Evolutionary conservation across 2,113 vertebrate species (phyloP), one percentile per base, ranked within the genome.

Genomic region (Montifringilla adamsi): DNA sequence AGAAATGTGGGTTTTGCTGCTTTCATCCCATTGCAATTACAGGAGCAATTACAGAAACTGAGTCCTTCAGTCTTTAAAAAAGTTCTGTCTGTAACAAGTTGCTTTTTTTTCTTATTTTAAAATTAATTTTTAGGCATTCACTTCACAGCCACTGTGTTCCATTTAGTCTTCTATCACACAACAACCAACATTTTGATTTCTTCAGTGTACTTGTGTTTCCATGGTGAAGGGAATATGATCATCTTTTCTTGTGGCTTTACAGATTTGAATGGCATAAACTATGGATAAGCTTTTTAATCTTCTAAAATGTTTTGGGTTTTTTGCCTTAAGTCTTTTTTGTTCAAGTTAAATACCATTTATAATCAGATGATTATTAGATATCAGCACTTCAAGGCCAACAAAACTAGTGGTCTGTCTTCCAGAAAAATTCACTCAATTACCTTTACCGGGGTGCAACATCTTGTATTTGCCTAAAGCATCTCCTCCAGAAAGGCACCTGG

Each of bases 151-250:
- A 12, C 75, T 13, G 3, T 64, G 56, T 78, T 49, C 49, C 19
- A 33, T 85, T 95, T 91, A 91, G 22, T 82, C 62, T 94, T 62
- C 56, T 58, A 19, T 68, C 58, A 53, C 18, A 53, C 37, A 91
- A 43, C 28, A 78, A 78, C 15, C 73, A 94, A 69, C 56, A 84
- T 72, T 94, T 82, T 78, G n/a, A 72, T 91, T 92, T 94, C 84
- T 95, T 96, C 58, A 50, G 37, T 84, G 75, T 87, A 60, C 76
- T 89, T 72, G 30, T 84, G 94, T 96, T 95, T 94, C 95, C 91
- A 97, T 95, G 87, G 94, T 89, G 74, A 96, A 92, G 44, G 31
- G 53, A 84, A 62, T 53, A 68, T 62, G 41, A 76, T 47, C 3
- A 31, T 81, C n/a, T 78, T 93, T 84, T 89, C 76, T 90, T 76